Percentiles rank a stretch among this genome's conserved stretches.
These are phyloP conservation scores for Darevskia nairensis DNA, from an alignment of 2,797 vertebrate genomes.

Conservation along the genomic window DNA sequence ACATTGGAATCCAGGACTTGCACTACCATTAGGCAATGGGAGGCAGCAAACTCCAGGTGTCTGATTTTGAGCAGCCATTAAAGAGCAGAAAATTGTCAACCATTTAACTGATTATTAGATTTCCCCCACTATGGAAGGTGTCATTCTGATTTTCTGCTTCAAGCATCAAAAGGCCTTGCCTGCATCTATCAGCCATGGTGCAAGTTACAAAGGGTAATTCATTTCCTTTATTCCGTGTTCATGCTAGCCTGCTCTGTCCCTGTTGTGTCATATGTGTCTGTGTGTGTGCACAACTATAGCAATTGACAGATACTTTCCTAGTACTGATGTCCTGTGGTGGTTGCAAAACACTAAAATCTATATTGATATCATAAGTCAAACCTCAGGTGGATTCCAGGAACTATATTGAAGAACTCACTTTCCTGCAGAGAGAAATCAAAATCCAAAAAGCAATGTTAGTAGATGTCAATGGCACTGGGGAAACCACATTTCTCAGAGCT, in stretches of 20 bases:
- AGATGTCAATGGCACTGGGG: not conserved
- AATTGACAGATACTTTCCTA: not conserved
- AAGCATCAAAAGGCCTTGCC: not conserved
- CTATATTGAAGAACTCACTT: not conserved
- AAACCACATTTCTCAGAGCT: not conserved
- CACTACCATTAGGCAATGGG: not conserved
- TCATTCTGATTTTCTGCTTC: not conserved
- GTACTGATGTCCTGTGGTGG: not conserved
- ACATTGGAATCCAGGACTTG: not conserved
- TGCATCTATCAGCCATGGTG: not conserved
- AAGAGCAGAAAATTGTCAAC: not conserved
- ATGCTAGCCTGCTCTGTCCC: not conserved
- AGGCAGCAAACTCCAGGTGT: not conserved
- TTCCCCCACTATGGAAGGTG: not conserved
- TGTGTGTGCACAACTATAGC: too few relatives aligned
- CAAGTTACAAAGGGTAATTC: not conserved
- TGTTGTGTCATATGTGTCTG: not conserved
- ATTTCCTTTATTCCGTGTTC: not conserved
- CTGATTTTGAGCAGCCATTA: not conserved
- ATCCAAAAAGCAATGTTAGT: not conserved
- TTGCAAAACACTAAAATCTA: not conserved
- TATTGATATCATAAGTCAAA: not conserved
- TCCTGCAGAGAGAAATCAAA: not conserved
- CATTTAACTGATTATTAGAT: not conserved
- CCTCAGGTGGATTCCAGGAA: not conserved